These are phyloP conservation scores for Macrotus californicus DNA, from an alignment of 2,113 vertebrate species.

Conservation along the genomic window DNA sequence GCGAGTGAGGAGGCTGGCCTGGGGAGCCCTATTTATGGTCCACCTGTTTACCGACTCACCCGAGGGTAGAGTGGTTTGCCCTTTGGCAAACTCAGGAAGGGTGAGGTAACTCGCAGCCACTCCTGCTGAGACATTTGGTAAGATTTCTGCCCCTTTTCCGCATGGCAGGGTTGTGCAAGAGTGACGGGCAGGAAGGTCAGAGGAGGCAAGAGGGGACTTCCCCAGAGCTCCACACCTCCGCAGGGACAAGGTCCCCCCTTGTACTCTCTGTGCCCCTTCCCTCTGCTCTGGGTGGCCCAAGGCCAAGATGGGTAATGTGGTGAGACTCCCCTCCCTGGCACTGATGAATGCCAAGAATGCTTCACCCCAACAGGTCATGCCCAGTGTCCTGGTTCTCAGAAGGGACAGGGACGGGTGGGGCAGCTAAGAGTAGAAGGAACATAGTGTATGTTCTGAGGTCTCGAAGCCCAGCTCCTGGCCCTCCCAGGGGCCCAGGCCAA, in stretches of 20 bases:
- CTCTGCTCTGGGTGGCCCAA: background rate
- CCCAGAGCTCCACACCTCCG: background rate
- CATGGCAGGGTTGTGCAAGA: conserved; percentile 20
- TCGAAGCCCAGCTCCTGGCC: background rate
- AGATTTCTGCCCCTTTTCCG: background rate
- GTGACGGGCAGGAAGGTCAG: background rate
- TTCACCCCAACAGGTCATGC: fast-evolving
- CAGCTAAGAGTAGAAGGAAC: background rate
- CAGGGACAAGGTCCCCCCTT: background rate
- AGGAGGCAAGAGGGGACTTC: background rate
- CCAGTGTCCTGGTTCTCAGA: background rate
- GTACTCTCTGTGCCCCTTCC: background rate
- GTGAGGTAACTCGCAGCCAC: conserved; percentile 5
- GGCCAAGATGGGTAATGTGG: background rate
- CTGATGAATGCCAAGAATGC: background rate
- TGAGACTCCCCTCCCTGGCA: background rate
- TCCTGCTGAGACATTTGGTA: conserved; percentile 34
- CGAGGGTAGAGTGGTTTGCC: background rate
- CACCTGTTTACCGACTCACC: background rate
- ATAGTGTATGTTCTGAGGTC: background rate
- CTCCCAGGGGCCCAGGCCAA: background rate
- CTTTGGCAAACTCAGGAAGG: conserved; percentile 63
- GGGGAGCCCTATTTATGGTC: conserved; percentile 33
- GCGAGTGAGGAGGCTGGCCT: background rate
- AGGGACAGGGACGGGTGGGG: background rate